These are phyloP conservation scores for Catocala sponsa DNA, from an alignment of 2,888 invertebrate genomes.

Conservation along the genomic window DNA sequence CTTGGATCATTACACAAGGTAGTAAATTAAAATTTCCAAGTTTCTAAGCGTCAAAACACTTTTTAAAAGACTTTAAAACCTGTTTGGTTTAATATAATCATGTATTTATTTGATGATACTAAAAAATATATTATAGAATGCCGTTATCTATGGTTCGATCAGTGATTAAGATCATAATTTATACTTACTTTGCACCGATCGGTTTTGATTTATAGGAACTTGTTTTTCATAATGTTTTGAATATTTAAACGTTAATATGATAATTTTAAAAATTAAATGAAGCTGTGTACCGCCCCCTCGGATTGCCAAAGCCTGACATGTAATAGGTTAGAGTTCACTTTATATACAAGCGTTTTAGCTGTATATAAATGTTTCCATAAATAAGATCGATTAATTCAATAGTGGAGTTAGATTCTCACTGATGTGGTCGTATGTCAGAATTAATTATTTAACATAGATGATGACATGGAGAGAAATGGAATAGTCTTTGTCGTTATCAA, in stretches of 20 bases:
- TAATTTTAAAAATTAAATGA: constrained; percentile 56
- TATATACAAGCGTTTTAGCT: constrained; percentile 13
- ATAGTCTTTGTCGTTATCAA: too few species aligned
- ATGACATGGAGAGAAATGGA: too few species aligned
- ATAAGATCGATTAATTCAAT: constrained; percentile 23
- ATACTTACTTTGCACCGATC: constrained; percentile 36
- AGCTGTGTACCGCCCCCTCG: constrained; percentile 43
- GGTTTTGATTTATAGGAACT: constrained; percentile 26
- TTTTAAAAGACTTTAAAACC: constrained; percentile 13
- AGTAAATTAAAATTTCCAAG: constrained; percentile 2
- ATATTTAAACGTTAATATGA: constrained; percentile 44
- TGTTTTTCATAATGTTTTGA: constrained; percentile 39
- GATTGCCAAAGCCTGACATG: constrained; percentile 31
- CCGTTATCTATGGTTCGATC: constrained; percentile 44
- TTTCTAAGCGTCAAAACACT: constrained; percentile 3
- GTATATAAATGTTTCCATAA: constrained; percentile 38
- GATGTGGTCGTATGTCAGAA: too few species aligned
- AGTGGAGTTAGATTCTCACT: too few species aligned
- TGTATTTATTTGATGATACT: constrained; percentile 22
- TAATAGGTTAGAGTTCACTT: constrained; percentile 40
- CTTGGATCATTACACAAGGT: background rate
- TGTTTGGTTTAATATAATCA: constrained; percentile 11
- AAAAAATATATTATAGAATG: constrained; percentile 18
- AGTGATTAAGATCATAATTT: constrained; percentile 49
- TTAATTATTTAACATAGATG: too few species aligned